phyloP scores from a whole-genome alignment of 2,797 vertebrate species.

The Bothrops alternatus region DNA sequence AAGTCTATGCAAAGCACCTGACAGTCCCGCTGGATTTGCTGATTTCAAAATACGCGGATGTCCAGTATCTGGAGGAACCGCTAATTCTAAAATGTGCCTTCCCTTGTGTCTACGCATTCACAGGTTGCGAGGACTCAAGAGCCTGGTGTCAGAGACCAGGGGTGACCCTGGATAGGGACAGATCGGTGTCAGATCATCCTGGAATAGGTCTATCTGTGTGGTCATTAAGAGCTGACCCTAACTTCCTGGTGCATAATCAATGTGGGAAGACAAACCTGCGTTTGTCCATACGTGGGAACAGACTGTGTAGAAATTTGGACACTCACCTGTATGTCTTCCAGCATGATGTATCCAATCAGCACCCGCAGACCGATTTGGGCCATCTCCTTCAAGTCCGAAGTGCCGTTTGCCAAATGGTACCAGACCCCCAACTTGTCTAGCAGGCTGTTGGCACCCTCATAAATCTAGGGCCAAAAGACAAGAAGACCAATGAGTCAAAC shows the following conservation, averaged over 20 bases:
- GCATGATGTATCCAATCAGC: slow-evolving; percentile 87
- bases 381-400: slow-evolving; percentile 88
- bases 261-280: neutral
- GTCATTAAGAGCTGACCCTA: neutral
- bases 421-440: slow-evolving; percentile 90
- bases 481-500: neutral
- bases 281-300: fast-evolving
- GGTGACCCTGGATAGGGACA: no score
- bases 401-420: slow-evolving; percentile 78
- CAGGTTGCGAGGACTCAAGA: neutral
- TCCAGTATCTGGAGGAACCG: neutral
- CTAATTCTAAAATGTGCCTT: neutral
- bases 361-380: slow-evolving; percentile 90
- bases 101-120: neutral
- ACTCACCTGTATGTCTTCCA: slow-evolving; percentile 86
- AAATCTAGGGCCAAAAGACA: slow-evolving; percentile 75
- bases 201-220: neutral
- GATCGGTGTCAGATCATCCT: neutral
- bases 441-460: slow-evolving; percentile 91
- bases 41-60: neutral
- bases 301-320: fast-evolving
- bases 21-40: neutral
- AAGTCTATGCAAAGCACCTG: neutral
- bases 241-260: neutral
- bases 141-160: neutral